phyloP scores from a whole-genome alignment of 2,113 vertebrate species.

The Ictalurus furcatus region DNA sequence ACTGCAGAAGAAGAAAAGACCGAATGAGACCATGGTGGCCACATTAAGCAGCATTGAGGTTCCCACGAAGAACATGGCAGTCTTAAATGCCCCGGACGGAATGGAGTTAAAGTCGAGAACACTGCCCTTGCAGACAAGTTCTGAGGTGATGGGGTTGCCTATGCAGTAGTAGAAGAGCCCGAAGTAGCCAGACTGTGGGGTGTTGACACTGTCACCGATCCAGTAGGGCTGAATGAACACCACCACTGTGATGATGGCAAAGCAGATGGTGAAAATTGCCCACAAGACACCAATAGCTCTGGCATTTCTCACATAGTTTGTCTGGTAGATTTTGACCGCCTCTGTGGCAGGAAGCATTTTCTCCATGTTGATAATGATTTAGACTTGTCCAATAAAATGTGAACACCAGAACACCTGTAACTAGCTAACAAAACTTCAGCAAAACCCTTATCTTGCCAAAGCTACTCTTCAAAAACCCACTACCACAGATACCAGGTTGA shows the following conservation, averaged over 20 bases:
- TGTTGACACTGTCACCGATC: constrained; percentile 95
- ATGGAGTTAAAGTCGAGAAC: constrained; percentile 87
- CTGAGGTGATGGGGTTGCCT: constrained; percentile 90
- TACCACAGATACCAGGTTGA: background rate
- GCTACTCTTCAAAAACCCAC: background rate
- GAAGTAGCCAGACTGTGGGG: constrained; percentile 93
- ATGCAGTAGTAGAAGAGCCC: constrained; percentile 96
- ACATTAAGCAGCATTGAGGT: constrained; percentile 88
- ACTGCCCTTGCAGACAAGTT: constrained; percentile 92
- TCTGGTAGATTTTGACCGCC: constrained; percentile 95
- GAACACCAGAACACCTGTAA: background rate
- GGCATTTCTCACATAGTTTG: constrained; percentile 94
- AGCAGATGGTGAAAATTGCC: constrained; percentile 94
- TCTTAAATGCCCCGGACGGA: constrained; percentile 93
- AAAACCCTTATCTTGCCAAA: background rate
- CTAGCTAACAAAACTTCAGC: background rate
- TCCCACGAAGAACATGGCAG: constrained; percentile 93
- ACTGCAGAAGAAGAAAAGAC: constrained; percentile 93
- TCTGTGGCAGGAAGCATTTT: constrained; percentile 92
- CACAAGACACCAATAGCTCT: constrained; percentile 93
- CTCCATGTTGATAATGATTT: constrained; percentile 65
- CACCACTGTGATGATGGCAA: constrained; percentile 88
- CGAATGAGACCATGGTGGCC: constrained; percentile 87
- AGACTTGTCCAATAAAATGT: background rate
- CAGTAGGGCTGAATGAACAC: constrained; percentile 97